Conservation (phyloP, 1,140 invertebrate genomes). For the Cyclina sinensis region DNA sequence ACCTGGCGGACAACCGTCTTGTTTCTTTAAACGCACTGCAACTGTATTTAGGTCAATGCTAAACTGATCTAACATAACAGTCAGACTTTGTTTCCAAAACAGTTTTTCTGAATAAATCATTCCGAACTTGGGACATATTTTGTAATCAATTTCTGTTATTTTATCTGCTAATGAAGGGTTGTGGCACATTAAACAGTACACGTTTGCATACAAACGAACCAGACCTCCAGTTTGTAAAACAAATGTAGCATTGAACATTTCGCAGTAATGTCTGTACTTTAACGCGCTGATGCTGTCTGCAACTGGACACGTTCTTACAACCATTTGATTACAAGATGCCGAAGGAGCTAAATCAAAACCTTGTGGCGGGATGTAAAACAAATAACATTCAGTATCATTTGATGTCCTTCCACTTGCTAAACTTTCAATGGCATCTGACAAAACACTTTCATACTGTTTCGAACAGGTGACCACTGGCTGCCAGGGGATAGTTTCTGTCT, state of each 20-base stretch:
- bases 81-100: too few species aligned
- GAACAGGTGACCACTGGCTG: not conserved
- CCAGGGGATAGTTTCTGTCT: not conserved
- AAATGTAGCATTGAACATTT: conserved; percentile 3
- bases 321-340: not conserved
- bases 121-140: too few species aligned
- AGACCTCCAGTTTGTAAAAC: not conserved
- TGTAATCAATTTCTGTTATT: too few species aligned
- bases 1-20: too few species aligned
- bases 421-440: not conserved
- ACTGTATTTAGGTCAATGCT: too few species aligned
- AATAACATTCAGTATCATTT: not conserved
- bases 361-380: not conserved
- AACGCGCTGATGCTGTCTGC: not conserved
- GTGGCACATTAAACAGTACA: not conserved
- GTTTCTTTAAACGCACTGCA: too few species aligned
- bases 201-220: not conserved
- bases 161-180: too few species aligned
- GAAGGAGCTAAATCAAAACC: not conserved
- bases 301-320: not conserved
- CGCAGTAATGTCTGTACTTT: not conserved
- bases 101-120: too few species aligned
- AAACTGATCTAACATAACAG: too few species aligned
- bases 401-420: not conserved
- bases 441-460: not conserved